A percentile compares a stretch with the other conserved stretches of the same genome.
Evolutionary conservation across 37 sponge, comb jelly and placozoan genomes (phyloP).

Genomic region (Bolinopsis microptera): DNA sequence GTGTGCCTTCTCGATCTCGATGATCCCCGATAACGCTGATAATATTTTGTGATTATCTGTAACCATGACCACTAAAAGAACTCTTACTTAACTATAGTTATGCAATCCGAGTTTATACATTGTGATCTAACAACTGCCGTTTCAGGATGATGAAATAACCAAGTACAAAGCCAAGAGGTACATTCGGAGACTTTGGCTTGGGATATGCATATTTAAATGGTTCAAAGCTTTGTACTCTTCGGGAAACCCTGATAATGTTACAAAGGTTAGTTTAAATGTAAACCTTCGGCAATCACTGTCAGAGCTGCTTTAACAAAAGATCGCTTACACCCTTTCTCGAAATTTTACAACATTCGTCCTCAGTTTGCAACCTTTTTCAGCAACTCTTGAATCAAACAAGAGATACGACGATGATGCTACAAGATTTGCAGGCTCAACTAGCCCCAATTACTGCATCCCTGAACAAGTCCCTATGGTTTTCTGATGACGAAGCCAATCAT

Average conservation of each 20-base stretch:
- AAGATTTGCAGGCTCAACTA: not conserved
- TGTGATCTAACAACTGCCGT: too few relatives aligned
- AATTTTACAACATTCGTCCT: too few relatives aligned
- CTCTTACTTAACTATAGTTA: too few relatives aligned
- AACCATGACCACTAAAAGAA: too few relatives aligned
- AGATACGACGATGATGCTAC: not conserved
- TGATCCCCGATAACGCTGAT: too few relatives aligned
- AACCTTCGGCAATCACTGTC: not conserved
- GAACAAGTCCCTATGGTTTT: not conserved
- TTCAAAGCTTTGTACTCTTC: not conserved
- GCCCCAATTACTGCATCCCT: not conserved
- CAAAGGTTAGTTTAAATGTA: constrained; percentile 21
- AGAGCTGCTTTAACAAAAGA: too few relatives aligned
- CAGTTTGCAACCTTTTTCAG: too few relatives aligned
- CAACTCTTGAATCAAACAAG: not conserved
- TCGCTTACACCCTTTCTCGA: too few relatives aligned
- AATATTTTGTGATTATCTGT: too few relatives aligned
- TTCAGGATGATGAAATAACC: not conserved
- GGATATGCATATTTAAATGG: not conserved
- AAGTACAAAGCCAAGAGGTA: not conserved
- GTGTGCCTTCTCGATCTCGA: too few relatives aligned
- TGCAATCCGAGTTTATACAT: too few relatives aligned
- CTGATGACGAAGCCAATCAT: not conserved
- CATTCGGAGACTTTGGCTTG: constrained; percentile 18
- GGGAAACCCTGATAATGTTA: not conserved